Evolutionary conservation across 2,797 vertebrate species (phyloP).

Genomic region (Myotis planiceps): DNA sequence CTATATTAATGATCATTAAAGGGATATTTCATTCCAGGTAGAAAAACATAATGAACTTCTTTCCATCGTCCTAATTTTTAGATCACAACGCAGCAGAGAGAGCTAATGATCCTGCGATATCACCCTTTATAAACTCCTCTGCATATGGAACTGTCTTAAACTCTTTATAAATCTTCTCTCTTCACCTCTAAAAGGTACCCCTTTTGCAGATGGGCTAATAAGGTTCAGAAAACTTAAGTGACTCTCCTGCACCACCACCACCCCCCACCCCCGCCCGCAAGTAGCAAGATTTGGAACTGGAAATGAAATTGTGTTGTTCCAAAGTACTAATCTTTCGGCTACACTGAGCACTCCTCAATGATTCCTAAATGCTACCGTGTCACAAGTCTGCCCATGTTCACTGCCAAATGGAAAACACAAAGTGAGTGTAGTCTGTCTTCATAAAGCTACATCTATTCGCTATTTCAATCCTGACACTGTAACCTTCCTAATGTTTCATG

Average conservation of each 20-base stretch:
- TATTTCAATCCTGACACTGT: not conserved
- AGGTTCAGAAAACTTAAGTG: not conserved
- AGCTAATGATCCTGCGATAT: not conserved
- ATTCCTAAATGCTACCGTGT: not conserved
- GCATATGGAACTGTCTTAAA: not conserved
- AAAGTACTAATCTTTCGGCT: not conserved
- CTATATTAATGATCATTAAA: not conserved
- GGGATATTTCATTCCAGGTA: not conserved
- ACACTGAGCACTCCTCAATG: not conserved
- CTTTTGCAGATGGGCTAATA: not conserved
- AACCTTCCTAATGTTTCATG: not conserved
- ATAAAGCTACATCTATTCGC: not conserved
- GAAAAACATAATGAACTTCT: slow-evolving; percentile 1
- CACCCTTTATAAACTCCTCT: not conserved
- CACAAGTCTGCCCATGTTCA: not conserved
- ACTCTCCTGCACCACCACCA: not conserved
- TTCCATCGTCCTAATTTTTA: not conserved
- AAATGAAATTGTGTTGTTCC: not conserved
- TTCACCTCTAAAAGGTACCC: not conserved
- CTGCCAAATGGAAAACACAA: not conserved
- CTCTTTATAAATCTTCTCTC: not conserved
- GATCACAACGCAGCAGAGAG: not conserved
- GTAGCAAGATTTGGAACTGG: not conserved
- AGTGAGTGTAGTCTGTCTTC: not conserved
- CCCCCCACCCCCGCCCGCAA: not conserved